Conservation (phyloP, 92 coral and sea anemone species). For the Palythoa grandiflora region DNA sequence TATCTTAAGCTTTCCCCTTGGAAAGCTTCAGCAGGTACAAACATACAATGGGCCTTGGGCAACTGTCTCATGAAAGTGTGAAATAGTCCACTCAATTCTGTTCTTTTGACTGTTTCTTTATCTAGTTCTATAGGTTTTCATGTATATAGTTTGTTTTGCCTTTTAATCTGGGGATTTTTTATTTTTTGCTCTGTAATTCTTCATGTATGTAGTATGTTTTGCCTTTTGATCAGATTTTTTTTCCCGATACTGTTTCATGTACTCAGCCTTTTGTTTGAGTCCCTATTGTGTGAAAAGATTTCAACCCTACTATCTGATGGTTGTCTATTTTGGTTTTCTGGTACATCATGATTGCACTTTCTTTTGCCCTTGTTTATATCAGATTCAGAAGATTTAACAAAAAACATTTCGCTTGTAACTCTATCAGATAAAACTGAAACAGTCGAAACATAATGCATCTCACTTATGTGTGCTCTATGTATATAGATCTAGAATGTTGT, state of each 20-base stretch:
- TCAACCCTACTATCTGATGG: conserved; percentile 39
- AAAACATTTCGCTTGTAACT: conserved; percentile 12
- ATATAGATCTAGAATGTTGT: no score
- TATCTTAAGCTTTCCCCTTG: conserved; percentile 22
- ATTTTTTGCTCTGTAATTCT: conserved; percentile 44
- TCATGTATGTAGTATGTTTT: conserved; percentile 43
- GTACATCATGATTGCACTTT: conserved; percentile 9
- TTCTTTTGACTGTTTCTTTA: conserved; percentile 41
- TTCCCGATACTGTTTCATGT: conserved; percentile 37
- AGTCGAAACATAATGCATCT: conserved; percentile 39
- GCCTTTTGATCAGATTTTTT: conserved; percentile 44
- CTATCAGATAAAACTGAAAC: conserved; percentile 38
- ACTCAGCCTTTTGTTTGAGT: conserved; percentile 45
- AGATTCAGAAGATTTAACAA: conserved; percentile 47
- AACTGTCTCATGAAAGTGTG: no score
- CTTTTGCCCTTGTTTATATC: conserved; percentile 33
- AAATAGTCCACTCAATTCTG: conserved; percentile 16
- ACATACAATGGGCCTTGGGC: no score
- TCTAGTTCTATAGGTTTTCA: no score
- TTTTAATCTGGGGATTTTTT: no score
- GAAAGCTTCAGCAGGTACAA: no score
- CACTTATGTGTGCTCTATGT: background rate
- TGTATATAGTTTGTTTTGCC: no score
- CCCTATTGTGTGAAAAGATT: conserved; percentile 41
- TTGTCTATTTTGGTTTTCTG: conserved; percentile 40